These are phyloP conservation scores for Lithophane semibrunnea DNA, from an alignment of 2,888 invertebrate species.

Conservation along the genomic window DNA sequence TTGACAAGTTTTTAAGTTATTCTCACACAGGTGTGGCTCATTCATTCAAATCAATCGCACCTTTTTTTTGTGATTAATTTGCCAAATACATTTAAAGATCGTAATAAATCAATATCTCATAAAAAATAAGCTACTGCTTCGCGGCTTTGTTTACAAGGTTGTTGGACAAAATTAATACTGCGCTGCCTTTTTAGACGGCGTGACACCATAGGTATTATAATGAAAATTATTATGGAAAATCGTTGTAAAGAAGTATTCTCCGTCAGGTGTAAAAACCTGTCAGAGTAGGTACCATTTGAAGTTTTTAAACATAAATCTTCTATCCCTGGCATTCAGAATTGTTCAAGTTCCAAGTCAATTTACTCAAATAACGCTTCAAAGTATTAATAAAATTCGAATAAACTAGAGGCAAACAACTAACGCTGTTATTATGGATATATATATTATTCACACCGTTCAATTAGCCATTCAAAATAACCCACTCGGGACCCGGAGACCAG, in stretches of 20 bases:
- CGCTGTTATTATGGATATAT: constrained; percentile 34
- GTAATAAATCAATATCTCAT: constrained; percentile 57
- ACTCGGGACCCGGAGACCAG: constrained; percentile 46
- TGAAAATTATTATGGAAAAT: constrained; percentile 17
- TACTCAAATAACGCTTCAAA: constrained; percentile 7
- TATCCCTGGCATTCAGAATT: neutral
- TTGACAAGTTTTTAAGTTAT: constrained; percentile 49
- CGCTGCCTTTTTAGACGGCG: constrained; percentile 19
- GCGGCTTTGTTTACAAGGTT: constrained; percentile 43
- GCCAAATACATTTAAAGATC: constrained; percentile 53
- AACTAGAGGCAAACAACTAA: constrained; percentile 46
- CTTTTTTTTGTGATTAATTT: constrained; percentile 58
- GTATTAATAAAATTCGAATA: constrained; percentile 51
- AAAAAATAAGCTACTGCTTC: constrained; percentile 58
- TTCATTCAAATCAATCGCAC: constrained; percentile 63
- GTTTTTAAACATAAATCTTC: neutral
- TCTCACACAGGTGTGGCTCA: constrained; percentile 54
- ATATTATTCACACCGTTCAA: constrained; percentile 61
- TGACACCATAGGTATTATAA: constrained; percentile 11
- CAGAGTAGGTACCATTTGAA: neutral
- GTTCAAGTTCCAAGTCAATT: constrained; percentile 16
- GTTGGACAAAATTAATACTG: constrained; percentile 43
- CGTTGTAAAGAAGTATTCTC: neutral
- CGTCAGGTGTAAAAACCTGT: neutral
- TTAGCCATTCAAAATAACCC: constrained; percentile 54